A percentile compares a stretch with the other conserved stretches of the same genome.
phyloP scores from a whole-genome alignment of 2,888 invertebrate genomes.

The Nineta flava region DNA sequence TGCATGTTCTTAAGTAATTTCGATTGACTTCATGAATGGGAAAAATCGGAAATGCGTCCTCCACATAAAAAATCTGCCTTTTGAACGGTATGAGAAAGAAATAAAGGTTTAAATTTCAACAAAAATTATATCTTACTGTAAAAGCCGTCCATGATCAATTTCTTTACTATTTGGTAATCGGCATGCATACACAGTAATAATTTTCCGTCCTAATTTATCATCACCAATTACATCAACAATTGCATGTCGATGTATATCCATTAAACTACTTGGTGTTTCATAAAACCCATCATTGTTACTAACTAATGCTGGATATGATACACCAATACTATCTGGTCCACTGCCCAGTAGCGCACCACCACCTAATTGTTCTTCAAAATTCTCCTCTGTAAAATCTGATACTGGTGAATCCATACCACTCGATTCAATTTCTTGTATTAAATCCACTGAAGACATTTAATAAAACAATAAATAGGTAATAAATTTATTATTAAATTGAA shows the following conservation, averaged over 20 bases:
- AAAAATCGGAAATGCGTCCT: too few relatives aligned
- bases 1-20: too few relatives aligned
- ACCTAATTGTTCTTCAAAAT: conserved; percentile 77
- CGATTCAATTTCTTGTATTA: conserved; percentile 25
- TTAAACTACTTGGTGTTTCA: conserved; percentile 19
- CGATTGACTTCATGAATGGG: too few relatives aligned
- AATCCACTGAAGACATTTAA: conserved; percentile 18
- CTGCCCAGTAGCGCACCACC: conserved; percentile 37
- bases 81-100: too few relatives aligned
- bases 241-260: conserved; percentile 54
- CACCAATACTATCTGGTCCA: conserved; percentile 22
- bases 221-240: conserved; percentile 76
- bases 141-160: conserved; percentile 42
- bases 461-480: background rate
- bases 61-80: too few relatives aligned
- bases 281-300: conserved; percentile 38
- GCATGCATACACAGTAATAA: conserved; percentile 94
- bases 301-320: conserved; percentile 33
- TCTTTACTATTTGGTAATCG: conserved; percentile 36
- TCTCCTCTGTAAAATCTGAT: conserved; percentile 79
- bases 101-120: too few relatives aligned
- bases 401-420: conserved; percentile 46
- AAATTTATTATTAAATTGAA: background rate
- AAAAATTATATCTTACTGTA: conserved; percentile 35
- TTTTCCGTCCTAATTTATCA: conserved; percentile 75